Evolutionary conservation across 2,113 vertebrate genomes (phyloP).

Genomic region (Gambusia affinis): DNA sequence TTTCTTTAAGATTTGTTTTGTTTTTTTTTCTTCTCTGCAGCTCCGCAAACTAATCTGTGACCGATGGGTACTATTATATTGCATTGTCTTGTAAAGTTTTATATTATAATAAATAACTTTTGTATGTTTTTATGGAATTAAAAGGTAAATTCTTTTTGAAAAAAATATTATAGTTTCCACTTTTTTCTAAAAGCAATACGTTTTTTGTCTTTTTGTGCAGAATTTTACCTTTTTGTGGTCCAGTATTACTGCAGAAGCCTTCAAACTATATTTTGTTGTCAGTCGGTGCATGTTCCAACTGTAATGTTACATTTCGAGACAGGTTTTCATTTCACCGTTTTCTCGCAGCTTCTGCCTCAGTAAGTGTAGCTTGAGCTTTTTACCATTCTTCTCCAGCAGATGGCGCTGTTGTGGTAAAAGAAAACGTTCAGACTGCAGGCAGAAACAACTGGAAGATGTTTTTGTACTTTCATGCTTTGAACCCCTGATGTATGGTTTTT

Average conservation of each 20-base stretch:
- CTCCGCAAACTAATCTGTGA: slow-evolving; percentile 65
- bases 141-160: slow-evolving; percentile 30
- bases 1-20: slow-evolving; percentile 15
- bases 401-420: slow-evolving; percentile 55
- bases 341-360: slow-evolving; percentile 25
- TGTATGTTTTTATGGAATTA: slow-evolving; percentile 76
- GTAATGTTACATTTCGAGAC: slow-evolving; percentile 39
- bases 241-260: slow-evolving; percentile 37
- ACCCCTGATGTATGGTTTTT: slow-evolving; percentile 62
- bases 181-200: slow-evolving; percentile 67
- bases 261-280: slow-evolving; percentile 38
- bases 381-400: slow-evolving; percentile 56
- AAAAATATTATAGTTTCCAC: slow-evolving; percentile 46
- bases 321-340: slow-evolving; percentile 37
- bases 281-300: slow-evolving; percentile 62
- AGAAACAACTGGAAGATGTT: slow-evolving; percentile 16
- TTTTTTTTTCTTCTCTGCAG: slow-evolving; percentile 50
- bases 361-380: slow-evolving; percentile 20
- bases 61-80: slow-evolving; percentile 79
- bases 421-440: slow-evolving; percentile 9
- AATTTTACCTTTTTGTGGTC: slow-evolving; percentile 16
- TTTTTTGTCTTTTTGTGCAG: slow-evolving; percentile 50
- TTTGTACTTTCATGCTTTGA: slow-evolving; percentile 37
- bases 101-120: slow-evolving; percentile 76
- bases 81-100: slow-evolving; percentile 81